Conservation (phyloP, 2,113 vertebrate species). For the Brienomyrus brachyistius region DNA sequence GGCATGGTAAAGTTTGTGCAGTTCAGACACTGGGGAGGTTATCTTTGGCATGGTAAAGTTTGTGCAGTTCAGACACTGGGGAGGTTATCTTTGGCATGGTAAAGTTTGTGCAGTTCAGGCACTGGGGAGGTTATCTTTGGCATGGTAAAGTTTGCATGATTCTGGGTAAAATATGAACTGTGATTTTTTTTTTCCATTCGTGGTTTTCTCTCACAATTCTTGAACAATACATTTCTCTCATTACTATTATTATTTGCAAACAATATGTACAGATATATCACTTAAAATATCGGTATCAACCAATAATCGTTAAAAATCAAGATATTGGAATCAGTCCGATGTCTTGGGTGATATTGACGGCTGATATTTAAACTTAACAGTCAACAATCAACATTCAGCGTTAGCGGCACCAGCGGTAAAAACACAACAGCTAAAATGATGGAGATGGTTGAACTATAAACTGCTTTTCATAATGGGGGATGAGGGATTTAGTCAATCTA, state of each 20-base stretch:
- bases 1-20: too few relatives aligned
- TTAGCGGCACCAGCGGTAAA: neutral
- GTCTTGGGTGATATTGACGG: neutral
- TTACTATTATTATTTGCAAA: neutral
- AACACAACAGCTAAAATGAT: neutral
- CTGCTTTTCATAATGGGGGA: neutral
- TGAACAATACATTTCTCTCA: neutral
- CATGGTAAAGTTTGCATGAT: neutral
- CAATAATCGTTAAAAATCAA: neutral
- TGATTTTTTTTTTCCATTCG: too few relatives aligned
- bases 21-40: too few relatives aligned
- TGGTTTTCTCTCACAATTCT: neutral
- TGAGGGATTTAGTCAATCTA: neutral
- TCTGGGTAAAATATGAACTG: neutral
- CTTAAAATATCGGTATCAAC: neutral
- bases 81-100: neutral
- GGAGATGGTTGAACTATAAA: neutral
- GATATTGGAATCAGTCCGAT: neutral
- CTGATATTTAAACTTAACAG: neutral
- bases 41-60: too few relatives aligned
- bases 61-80: too few relatives aligned
- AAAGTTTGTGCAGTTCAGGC: neutral
- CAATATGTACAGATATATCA: neutral
- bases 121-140: neutral
- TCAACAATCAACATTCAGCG: neutral